phyloP scores from a whole-genome alignment of 2,888 invertebrate genomes.

The Erebia palarica region DNA sequence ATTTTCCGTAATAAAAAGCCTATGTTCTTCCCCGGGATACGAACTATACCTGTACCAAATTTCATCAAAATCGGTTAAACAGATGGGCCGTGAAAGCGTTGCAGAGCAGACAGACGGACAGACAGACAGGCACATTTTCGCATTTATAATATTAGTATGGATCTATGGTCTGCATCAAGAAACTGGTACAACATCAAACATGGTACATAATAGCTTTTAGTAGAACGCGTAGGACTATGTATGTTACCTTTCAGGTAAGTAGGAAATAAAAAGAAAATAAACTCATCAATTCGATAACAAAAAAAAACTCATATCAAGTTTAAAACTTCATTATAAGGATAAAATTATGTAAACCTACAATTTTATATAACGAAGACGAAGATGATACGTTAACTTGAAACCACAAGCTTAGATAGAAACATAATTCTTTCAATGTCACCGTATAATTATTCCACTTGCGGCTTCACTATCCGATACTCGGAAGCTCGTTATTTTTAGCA shows the following conservation, averaged over 20 bases:
- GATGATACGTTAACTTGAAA: slow-evolving; percentile 25
- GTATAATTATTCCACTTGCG: slow-evolving; percentile 32
- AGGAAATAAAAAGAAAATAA: not conserved
- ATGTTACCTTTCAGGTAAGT: not conserved
- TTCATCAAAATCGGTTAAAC: too few relatives aligned
- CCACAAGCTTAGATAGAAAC: slow-evolving; percentile 34
- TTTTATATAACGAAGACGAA: not conserved
- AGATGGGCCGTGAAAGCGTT: too few relatives aligned
- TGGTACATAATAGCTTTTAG: not conserved
- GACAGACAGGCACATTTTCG: too few relatives aligned
- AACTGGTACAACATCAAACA: too few relatives aligned
- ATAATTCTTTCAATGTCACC: slow-evolving; percentile 35
- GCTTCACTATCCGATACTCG: slow-evolving; percentile 16
- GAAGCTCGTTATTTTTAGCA: slow-evolving; percentile 11
- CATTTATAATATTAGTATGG: too few relatives aligned
- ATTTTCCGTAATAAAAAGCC: too few relatives aligned
- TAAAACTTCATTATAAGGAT: not conserved
- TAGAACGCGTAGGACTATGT: not conserved
- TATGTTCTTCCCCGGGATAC: too few relatives aligned
- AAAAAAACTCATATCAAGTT: not conserved
- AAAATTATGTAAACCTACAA: not conserved
- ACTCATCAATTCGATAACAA: too few relatives aligned
- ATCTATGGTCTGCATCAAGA: too few relatives aligned
- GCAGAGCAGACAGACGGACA: too few relatives aligned
- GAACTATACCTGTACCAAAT: too few relatives aligned